Conservation (phyloP, 92 coral and sea anemone genomes). For the Actinernus sp. region DNA sequence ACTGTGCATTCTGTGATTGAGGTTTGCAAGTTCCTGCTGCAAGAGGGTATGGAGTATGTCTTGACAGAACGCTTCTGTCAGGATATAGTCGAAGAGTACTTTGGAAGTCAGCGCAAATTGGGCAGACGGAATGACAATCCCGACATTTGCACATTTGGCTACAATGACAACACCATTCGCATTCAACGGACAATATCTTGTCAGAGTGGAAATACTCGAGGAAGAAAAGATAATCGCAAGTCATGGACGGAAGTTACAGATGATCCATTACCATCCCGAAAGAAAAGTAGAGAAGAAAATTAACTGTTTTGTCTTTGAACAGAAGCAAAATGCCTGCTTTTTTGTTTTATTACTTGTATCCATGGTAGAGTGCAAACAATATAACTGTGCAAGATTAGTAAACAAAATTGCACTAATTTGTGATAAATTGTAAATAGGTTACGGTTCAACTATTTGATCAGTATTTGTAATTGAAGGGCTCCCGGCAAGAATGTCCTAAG, state of each 20-base stretch:
- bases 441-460: no score
- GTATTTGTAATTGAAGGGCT: no score
- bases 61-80: constrained; percentile 64
- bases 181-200: constrained; percentile 42
- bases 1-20: constrained; percentile 47
- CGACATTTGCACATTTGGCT: constrained; percentile 44
- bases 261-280: constrained; percentile 20
- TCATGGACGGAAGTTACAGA: constrained; percentile 28
- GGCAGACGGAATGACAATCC: constrained; percentile 62
- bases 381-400: not conserved
- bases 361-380: constrained; percentile 13
- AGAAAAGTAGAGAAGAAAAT: constrained; percentile 8
- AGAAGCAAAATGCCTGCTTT: not conserved
- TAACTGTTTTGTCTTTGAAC: not conserved
- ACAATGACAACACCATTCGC: constrained; percentile 47
- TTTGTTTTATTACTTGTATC: not conserved
- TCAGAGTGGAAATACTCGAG: constrained; percentile 56
- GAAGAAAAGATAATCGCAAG: constrained; percentile 32
- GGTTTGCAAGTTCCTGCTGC: constrained; percentile 49
- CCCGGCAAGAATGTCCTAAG: no score
- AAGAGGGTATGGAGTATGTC: constrained; percentile 65
- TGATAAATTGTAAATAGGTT: no score
- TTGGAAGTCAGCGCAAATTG: constrained; percentile 49
- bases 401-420: no score
- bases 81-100: constrained; percentile 56